Evolutionary conservation across 2,113 vertebrate genomes (phyloP), one percentile per base, ranked within the genome.

Genomic region (Eurypyga helias): DNA sequence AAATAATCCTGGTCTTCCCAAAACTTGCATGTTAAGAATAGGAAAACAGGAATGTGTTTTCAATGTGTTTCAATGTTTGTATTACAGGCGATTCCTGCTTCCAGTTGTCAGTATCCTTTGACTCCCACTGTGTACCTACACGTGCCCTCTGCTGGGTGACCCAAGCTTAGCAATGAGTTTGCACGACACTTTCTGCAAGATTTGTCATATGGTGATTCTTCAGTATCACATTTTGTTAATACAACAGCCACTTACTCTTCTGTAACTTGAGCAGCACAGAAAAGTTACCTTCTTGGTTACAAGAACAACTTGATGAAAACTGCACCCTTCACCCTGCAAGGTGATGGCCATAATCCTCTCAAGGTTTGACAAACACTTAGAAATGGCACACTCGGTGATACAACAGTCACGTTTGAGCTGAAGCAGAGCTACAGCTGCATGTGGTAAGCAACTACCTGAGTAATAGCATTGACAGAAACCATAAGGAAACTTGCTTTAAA

Each of bases 81-180:
- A 2, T 7, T 29, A 46, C 58, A 46, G 67, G 19, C 17, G 13
- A 5, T 7, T 66, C n/a, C 83, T 79, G 24, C 17, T 33, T 31
- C 18, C 54, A 65, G 34, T 7, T 60, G 24, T 21, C 76, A 67
- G 28, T 12, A 36, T 16, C 28, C 43, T 66, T 23, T 43, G 52
- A 34, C 49, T 90, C 17, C 19, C 7, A 36, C 19, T 23, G 20
- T n/a, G 29, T 18, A 33, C 33, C 1, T 48, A 33, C 72, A 65
- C 8, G 0, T 49, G 71, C 94, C 96, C 89, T 94, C 96, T 96
- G 84, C 38, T 87, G 96, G 89, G 36, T 55, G 58, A 66, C 60
- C 55, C 43, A 69, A 89, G 72, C 60, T 83, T 60, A 81, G 78
- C 26, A 38, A 24, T 26, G 13, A 57, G 71, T 83, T 8, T n/a